Conservation (phyloP, 2,113 vertebrate genomes). For the Dromaius novaehollandiae region DNA sequence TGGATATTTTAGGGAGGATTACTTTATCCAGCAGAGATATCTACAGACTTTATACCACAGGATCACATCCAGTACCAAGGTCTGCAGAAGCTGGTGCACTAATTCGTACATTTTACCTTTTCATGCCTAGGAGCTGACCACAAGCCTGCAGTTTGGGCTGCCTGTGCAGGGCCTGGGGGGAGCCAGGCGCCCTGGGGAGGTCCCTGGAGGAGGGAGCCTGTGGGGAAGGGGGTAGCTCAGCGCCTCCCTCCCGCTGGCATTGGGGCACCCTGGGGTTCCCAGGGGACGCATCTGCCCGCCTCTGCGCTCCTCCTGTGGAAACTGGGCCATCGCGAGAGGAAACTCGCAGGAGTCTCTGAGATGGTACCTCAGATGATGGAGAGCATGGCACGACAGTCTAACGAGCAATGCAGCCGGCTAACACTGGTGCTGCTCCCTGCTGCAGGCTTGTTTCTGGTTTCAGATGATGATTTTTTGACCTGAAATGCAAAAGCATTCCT, state of each 20-base stretch:
- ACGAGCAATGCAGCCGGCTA: background rate
- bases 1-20: background rate
- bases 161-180: background rate
- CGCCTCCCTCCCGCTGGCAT: background rate
- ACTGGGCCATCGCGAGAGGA: background rate
- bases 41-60: background rate
- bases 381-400: background rate
- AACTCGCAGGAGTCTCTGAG: background rate
- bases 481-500: background rate
- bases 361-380: background rate
- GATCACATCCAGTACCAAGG: accelerated
- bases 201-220: background rate
- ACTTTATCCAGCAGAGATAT: background rate
- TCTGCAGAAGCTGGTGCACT: background rate
- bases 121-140: accelerated
- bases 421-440: background rate
- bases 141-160: background rate
- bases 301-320: background rate
- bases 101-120: accelerated
- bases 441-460: background rate
- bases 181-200: background rate
- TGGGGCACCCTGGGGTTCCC: background rate
- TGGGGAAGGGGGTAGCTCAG: background rate
- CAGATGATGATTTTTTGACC: background rate
- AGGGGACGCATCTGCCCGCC: background rate